Base-by-base conservation (phyloP, 2,797 vertebrate species). In the Cercopithecus mitis region DNA sequence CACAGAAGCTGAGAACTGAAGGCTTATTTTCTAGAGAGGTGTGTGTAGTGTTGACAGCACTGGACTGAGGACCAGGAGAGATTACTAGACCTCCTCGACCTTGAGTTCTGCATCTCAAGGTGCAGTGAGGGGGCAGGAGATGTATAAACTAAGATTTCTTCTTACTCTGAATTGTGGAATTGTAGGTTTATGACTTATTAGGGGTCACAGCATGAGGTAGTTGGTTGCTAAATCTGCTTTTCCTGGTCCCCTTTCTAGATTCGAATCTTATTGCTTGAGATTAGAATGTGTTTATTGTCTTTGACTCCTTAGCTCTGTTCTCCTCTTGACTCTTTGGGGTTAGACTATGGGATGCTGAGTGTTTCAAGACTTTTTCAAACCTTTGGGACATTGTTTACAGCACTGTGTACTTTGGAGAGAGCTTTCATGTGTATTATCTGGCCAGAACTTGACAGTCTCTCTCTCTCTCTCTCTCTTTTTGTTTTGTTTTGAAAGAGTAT, bases 361-460 rank as follows among this genome's bases (percentile, higher is more conserved):
- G 70, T 70, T 93, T 91, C 27, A 58, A 91, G 55, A 72, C 33
- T 88, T 95, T 92, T 72, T 55, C 73, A 90, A 75, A 79, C 30
- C n/a, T 45, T 25, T 27, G 36, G 43, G 15, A 73, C 50, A 70
- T 82, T 88, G 43, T 41, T 94, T 67, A 47, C 30, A 41, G 75
- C 41, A 25, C 33, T 58, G 30, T 70, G 50, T 87, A 61, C 39
- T 94, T 84, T 88, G 55, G 15, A 89, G 52, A 94, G 55, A 86
- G 33, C 19, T 73, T 92, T 87, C 91, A 41, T 45, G 19, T 75
- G 27, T 14, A 89, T 82, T 72, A 50, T 55, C 39, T 91, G 25
- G 50, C 25, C 39, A 95, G 25, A 94, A 96, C 22, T 27, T 61
- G 58, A 87, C 41, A 82, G 55, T 95, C 39, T 88, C 25, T 92